Evolutionary conservation across 2,797 vertebrate species (phyloP), one percentile per base, ranked within the genome.

Genomic region (Pristis pectinata): DNA sequence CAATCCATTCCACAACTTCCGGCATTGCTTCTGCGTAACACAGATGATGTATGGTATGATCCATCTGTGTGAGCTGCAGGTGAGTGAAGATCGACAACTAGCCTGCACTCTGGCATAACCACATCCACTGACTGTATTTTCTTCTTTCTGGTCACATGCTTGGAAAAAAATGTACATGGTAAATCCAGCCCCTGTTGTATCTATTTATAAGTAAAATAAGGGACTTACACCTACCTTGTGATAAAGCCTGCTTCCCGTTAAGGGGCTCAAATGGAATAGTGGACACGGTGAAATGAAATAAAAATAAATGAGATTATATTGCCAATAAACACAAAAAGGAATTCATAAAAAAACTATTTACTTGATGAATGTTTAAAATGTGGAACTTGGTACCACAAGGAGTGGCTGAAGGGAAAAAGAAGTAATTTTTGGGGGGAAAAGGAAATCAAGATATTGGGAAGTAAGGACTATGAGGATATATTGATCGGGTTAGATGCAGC

Each of bases 31-130:
- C 97, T 99, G 99, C 1, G 99, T 99, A 85, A 98, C 99, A 79
- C 99, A 99, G 97, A 99, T 99, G 98, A 99, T 99, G 99, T 99
- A 99, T 94, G 98, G 99, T 96, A 99, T 99, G 98, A 97, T 99
- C 95, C 98, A 99, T 0, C 98, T 99, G 96, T 99, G 99, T 96
- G 96, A 97, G 95, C 98, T 99, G 61, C 98, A 99, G 99, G 99
- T 99, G 96, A 91, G 95, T 67, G n/a, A n/a, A 7, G 61, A 64
- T 67, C 27, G 87, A 24, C 1, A 37, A 24, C 87, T 24, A 22
- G 17, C 1, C 61, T n/a, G 4, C 8, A 41, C 8, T 24, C 19
- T 11, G 64, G 37, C 17, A 41, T 24, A 19, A 64, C 13, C 4
- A 61, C 5, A 61, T 22, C 56, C 85, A 19, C 2, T n/a, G 3